Percentiles rank a stretch among this genome's conserved stretches.
phyloP scores from a whole-genome alignment of 2,113 vertebrate genomes.

The Ia io region DNA sequence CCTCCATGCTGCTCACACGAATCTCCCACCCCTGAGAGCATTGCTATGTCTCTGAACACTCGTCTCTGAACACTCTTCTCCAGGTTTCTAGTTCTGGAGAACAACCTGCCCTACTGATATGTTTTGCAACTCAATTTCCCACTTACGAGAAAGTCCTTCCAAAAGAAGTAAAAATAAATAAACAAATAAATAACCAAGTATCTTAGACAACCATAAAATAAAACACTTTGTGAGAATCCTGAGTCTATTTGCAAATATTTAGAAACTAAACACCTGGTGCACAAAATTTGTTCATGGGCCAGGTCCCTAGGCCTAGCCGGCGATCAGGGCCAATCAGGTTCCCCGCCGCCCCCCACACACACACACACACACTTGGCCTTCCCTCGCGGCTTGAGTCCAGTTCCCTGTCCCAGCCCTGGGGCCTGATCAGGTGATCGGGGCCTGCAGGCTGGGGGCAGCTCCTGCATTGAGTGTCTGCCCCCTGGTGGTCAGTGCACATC shows the following conservation, averaged over 20 bases:
- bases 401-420: too few relatives aligned
- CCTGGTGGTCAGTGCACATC: too few relatives aligned
- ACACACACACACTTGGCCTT: too few relatives aligned
- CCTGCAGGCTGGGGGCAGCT: too few relatives aligned
- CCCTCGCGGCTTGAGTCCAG: too few relatives aligned
- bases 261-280: neutral
- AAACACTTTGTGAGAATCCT: neutral
- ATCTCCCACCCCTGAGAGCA: neutral
- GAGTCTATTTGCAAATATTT: neutral
- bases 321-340: too few relatives aligned
- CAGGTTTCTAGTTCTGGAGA: neutral
- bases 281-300: too few relatives aligned
- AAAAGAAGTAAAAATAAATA: neutral
- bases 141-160: neutral
- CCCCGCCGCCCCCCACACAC: too few relatives aligned
- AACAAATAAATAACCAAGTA: neutral
- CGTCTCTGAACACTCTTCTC: neutral
- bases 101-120: fast-evolving
- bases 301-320: too few relatives aligned
- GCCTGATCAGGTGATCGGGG: too few relatives aligned
- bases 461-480: too few relatives aligned
- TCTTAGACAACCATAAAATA: neutral
- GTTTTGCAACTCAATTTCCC: neutral
- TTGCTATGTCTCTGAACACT: fast-evolving
- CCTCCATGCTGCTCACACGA: neutral